Percentiles rank a stretch among this genome's conserved stretches.
These are phyloP conservation scores for Brachionus rotundiformis DNA, from an alignment of 1,140 invertebrate genomes.

Conservation along the genomic window DNA sequence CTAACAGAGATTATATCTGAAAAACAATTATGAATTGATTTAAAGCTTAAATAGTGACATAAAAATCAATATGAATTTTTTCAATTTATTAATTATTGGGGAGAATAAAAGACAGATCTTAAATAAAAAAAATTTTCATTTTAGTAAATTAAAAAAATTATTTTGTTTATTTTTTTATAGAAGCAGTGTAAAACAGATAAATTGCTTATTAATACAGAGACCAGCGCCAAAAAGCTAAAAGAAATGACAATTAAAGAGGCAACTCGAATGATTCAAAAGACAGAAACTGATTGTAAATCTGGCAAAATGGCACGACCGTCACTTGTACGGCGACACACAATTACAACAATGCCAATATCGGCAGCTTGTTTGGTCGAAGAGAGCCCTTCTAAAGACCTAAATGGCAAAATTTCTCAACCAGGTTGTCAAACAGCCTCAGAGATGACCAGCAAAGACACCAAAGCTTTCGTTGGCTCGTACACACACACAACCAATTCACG, in stretches of 20 bases:
- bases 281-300: neutral
- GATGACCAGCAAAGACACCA: neutral
- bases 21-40: neutral
- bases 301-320: neutral
- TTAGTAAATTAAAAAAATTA: too few species aligned
- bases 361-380: neutral
- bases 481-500: neutral
- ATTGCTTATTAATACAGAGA: neutral
- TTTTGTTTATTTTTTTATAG: constrained; percentile 26
- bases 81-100: too few species aligned
- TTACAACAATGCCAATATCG: constrained; percentile 32
- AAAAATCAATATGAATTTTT: constrained; percentile 3
- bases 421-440: neutral
- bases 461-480: constrained; percentile 44
- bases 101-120: too few species aligned
- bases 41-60: neutral
- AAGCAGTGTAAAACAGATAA: constrained; percentile 36
- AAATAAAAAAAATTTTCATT: too few species aligned
- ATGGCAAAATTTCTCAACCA: neutral
- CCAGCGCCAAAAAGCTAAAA: constrained; percentile 24
- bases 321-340: constrained; percentile 46
- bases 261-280: neutral
- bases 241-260: constrained; percentile 33
- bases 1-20: neutral
- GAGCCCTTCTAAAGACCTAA: neutral